phyloP scores from a whole-genome alignment of 2,113 vertebrate species.

The Dasyprocta punctata region DNA sequence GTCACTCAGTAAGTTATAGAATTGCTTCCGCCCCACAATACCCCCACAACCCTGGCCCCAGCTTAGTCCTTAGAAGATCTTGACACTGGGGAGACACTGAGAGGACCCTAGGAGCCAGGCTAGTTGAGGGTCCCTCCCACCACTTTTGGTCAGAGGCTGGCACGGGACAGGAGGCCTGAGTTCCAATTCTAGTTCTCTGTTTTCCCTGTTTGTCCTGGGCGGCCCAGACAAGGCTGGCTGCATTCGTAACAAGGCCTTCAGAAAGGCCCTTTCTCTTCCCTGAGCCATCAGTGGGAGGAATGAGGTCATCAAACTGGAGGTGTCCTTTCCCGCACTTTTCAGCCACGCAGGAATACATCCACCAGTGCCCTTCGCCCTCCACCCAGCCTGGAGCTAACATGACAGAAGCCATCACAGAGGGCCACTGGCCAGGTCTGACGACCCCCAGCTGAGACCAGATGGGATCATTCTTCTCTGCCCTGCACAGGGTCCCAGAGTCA shows the following conservation, averaged over 20 bases:
- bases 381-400: neutral
- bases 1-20: neutral
- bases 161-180: neutral
- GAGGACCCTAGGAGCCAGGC: neutral
- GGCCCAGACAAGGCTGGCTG: neutral
- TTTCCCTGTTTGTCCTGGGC: neutral
- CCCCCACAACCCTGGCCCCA: no score
- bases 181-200: neutral
- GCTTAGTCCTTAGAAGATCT: neutral
- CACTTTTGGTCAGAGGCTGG: neutral
- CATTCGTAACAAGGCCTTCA: neutral
- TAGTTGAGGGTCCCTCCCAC: no score
- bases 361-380: neutral
- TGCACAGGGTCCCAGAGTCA: neutral
- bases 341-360: neutral
- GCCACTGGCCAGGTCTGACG: neutral
- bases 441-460: neutral
- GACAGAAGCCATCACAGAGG: accelerated
- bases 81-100: neutral
- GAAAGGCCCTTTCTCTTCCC: neutral
- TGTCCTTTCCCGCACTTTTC: neutral
- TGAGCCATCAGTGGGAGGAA: neutral
- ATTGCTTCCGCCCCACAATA: no score
- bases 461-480: neutral
- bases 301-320: neutral